Evolutionary conservation across 2,888 invertebrate genomes (phyloP).

Genomic region (Dasypogon diadema): DNA sequence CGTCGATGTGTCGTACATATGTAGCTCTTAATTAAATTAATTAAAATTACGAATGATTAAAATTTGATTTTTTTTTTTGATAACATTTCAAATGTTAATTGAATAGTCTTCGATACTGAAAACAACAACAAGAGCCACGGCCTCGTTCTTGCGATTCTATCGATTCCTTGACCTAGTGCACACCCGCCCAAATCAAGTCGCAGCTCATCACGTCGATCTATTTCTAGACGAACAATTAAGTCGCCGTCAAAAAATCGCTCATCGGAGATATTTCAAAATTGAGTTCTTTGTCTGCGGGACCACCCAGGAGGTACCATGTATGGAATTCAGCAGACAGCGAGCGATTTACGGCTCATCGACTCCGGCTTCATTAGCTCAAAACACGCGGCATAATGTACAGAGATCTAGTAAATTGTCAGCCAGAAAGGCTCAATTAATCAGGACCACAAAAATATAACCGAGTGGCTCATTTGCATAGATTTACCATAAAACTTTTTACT

Average conservation of each 20-base stretch:
- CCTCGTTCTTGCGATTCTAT: background rate
- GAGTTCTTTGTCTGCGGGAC: constrained; percentile 24
- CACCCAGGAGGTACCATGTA: constrained; percentile 36
- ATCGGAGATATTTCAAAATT: constrained; percentile 22
- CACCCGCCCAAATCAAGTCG: background rate
- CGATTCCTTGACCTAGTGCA: background rate
- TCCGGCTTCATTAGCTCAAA: constrained; percentile 42
- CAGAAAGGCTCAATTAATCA: constrained; percentile 44
- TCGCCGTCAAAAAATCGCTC: constrained; percentile 43
- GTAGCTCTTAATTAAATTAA: too few relatives aligned
- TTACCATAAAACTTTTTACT: constrained; percentile 38
- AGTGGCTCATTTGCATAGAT: constrained; percentile 28
- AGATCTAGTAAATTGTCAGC: constrained; percentile 48
- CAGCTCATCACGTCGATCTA: background rate
- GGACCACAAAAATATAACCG: constrained; percentile 35
- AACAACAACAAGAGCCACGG: background rate
- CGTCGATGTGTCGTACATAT: too few relatives aligned
- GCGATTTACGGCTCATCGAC: constrained; percentile 50
- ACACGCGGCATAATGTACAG: constrained; percentile 30
- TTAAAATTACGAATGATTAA: too few relatives aligned
- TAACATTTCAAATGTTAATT: too few relatives aligned
- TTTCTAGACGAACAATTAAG: constrained; percentile 22
- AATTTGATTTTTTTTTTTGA: too few relatives aligned
- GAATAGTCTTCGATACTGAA: too few relatives aligned
- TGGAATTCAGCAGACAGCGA: constrained; percentile 17